A percentile compares a stretch with the other conserved stretches of the same genome.
phyloP scores from a whole-genome alignment of 2,888 invertebrate genomes.

The Apotomis turbidana region DNA sequence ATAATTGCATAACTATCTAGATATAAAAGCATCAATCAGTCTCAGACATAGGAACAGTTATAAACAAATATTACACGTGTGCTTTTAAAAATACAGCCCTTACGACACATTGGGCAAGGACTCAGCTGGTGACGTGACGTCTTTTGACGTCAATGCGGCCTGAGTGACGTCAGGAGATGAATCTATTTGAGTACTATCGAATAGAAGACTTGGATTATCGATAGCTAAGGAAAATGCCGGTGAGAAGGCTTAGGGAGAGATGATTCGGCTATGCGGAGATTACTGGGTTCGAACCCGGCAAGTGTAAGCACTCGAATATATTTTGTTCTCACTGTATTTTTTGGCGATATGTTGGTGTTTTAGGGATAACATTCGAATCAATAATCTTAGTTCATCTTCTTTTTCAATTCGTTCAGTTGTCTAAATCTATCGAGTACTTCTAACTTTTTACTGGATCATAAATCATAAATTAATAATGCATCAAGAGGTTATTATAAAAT shows the following conservation, averaged over 20 bases:
- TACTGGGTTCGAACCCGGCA: background rate
- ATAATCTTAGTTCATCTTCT: no score
- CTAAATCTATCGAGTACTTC: no score
- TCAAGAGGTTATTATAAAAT: no score
- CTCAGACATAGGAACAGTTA: constrained; percentile 41
- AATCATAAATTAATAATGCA: no score
- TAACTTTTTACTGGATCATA: no score
- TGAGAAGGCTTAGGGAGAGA: background rate
- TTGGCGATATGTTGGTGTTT: no score
- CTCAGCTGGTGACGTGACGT: constrained; percentile 27
- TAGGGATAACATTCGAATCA: no score
- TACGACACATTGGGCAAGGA: constrained; percentile 36
- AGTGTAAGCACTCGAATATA: no score
- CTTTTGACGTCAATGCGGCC: constrained; percentile 39
- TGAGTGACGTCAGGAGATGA: constrained; percentile 36
- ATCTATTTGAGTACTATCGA: constrained; percentile 33
- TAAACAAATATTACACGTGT: constrained; percentile 44
- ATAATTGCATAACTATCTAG: background rate
- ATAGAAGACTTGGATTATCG: constrained; percentile 4
- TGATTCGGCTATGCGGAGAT: no score
- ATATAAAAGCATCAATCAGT: constrained; percentile 24
- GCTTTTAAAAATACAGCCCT: constrained; percentile 43
- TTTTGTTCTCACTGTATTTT: no score
- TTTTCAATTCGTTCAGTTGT: no score
- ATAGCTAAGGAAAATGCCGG: constrained; percentile 18